Conservation (phyloP, 2,888 invertebrate genomes). For the Anoncus sp. region DNA sequence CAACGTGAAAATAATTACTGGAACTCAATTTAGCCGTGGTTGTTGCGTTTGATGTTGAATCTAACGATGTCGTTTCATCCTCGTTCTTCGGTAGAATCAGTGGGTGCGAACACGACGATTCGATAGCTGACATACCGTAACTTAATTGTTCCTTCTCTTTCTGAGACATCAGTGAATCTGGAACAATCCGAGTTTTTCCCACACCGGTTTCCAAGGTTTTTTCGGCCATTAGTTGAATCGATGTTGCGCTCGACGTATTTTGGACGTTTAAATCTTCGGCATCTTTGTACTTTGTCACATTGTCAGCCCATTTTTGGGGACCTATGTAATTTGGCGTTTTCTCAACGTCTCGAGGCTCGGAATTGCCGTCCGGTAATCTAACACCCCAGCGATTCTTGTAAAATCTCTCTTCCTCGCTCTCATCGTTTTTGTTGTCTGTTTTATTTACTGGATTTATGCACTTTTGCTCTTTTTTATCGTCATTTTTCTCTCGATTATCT, state of each 20-base stretch:
- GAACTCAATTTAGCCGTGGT: background rate
- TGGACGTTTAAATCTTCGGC: background rate
- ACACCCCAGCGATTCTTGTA: conserved; percentile 73
- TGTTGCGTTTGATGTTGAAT: conserved; percentile 4
- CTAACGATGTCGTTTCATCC: background rate
- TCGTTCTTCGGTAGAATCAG: conserved; percentile 26
- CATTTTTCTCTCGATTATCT: conserved; percentile 68
- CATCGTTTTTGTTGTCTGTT: conserved; percentile 46
- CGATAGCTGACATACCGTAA: background rate
- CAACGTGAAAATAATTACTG: conserved; percentile 15
- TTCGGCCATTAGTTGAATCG: background rate
- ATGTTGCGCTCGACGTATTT: conserved; percentile 2
- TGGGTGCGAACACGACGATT: background rate
- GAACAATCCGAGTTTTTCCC: background rate
- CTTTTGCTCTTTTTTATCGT: conserved; percentile 71
- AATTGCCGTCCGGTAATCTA: conserved; percentile 63
- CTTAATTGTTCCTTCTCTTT: background rate
- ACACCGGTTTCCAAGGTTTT: background rate
- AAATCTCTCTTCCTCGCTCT: conserved; percentile 18
- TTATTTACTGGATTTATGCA: conserved; percentile 73
- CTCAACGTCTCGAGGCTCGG: conserved; percentile 47
- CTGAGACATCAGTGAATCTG: background rate
- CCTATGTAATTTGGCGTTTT: conserved; percentile 60
- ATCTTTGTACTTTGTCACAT: conserved; percentile 28
- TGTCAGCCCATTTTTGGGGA: conserved; percentile 68